Base-by-base conservation (phyloP, 2,113 vertebrate species). In the Menura novaehollandiae region DNA sequence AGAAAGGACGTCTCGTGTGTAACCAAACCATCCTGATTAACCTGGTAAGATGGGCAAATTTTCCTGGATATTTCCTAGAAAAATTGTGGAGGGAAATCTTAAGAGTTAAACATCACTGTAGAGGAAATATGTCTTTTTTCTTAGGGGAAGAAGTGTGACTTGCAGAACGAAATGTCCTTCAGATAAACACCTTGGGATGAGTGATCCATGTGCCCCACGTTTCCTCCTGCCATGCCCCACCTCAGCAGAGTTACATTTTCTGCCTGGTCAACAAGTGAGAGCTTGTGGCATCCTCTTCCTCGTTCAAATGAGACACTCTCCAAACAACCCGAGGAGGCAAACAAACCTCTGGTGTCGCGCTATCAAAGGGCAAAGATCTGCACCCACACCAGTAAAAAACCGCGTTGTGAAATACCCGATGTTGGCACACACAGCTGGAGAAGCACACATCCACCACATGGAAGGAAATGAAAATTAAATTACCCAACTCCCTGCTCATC, bases 301-400 rank as follows among this genome's bases (percentile, higher is more conserved):
- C 39, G 13, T 88, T 68, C 88, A 73, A 8, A 28, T 37, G 75
- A 93, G 75, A 37, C 74, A 55, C 56, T 71, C 71, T 83, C 33
- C 92, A 96, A 96, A 96, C 86, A 95, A 93, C 55, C 78, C 62
- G 51, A 64, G 75, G 15, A 21, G 82, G 43, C 35, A 81, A 51
- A 86, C n/a, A 72, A 35, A 47, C 41, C 72, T n/a, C 72, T 78
- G 86, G 24, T n/a, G 55, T 33, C 2, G 1, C 0, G 5, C 41
- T 79, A 41, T 32, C 92, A 44, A 23, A 93, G 78, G 33, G 77
- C 67, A 62, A 63, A 35, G 63, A 33, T 69, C 55, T 71, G 52
- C 82, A 67, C 10, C 6, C 59, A n/a, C 46, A 4, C 35, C 16
- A 3, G 44, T 5, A 6, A 83, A 66, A 71, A 79, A 17, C 2